These are phyloP conservation scores for Nasonia giraulti DNA, from an alignment of 1,140 invertebrate genomes.

Conservation along the genomic window DNA sequence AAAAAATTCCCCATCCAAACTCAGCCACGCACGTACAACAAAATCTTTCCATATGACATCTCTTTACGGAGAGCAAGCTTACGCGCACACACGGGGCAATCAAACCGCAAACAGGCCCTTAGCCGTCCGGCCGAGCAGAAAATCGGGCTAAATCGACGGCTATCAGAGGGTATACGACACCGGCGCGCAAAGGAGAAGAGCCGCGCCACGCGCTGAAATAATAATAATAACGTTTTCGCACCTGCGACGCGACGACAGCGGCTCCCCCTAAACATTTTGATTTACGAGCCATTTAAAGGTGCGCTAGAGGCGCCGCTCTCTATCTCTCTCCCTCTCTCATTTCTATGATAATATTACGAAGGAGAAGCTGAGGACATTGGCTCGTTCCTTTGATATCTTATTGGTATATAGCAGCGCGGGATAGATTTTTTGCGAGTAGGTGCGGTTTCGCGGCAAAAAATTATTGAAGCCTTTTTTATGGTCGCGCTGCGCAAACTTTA, in stretches of 20 bases:
- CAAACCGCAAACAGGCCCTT: neutral
- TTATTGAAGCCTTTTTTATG: neutral
- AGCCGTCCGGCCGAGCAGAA: neutral
- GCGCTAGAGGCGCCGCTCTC: constrained; percentile 57
- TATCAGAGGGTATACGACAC: neutral
- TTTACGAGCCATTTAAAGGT: constrained; percentile 63
- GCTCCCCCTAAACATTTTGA: constrained; percentile 62
- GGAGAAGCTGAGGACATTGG: constrained; percentile 20
- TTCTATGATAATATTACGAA: constrained; percentile 63
- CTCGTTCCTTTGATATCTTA: constrained; percentile 31
- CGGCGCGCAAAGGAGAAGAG: constrained; percentile 14
- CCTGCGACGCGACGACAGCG: constrained; percentile 57
- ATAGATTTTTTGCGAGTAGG: neutral
- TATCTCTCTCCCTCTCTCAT: constrained; percentile 58
- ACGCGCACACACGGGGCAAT: neutral
- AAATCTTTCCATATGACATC: too few relatives aligned
- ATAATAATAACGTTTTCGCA: constrained; percentile 57
- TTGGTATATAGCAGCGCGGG: neutral
- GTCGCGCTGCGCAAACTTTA: neutral
- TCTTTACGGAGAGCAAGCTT: too few relatives aligned
- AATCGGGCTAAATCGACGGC: neutral
- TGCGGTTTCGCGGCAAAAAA: neutral
- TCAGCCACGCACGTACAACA: too few relatives aligned
- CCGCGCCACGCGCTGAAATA: neutral
- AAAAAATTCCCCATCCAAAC: too few relatives aligned